Percentiles rank a stretch among this genome's conserved stretches.
Conservation (phyloP, 2,888 invertebrate genomes). For the Cephonodes hylas region DNA sequence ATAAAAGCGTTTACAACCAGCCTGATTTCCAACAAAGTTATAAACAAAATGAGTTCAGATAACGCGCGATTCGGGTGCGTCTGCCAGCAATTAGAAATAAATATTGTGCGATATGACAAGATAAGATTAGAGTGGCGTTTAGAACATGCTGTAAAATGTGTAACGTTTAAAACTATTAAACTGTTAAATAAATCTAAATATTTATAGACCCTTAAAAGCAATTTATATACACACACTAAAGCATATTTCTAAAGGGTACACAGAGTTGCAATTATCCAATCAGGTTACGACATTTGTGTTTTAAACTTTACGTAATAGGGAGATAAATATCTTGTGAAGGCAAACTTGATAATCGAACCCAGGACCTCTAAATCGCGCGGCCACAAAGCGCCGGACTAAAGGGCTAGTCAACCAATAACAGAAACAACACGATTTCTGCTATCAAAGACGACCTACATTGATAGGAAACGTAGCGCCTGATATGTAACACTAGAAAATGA, state of each 20-base stretch:
- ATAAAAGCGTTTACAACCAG: conserved; percentile 24
- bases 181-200: no score
- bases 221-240: no score
- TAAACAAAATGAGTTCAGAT: conserved; percentile 50
- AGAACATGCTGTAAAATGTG: conserved; percentile 14
- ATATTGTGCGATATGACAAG: conserved; percentile 43
- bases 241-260: no score
- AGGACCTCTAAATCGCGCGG: no score
- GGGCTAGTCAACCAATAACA: background rate
- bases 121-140: conserved; percentile 45
- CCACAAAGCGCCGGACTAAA: no score
- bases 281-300: no score
- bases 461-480: background rate
- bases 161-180: background rate
- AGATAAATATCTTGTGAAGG: no score
- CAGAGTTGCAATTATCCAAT: no score
- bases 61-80: conserved; percentile 49
- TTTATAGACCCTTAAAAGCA: no score
- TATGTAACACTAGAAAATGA: background rate
- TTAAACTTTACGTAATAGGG: no score
- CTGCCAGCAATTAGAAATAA: conserved; percentile 57
- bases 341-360: no score
- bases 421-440: background rate
- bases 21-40: conserved; percentile 37
- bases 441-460: background rate